Percentiles rank a stretch among this genome's conserved stretches.
These are phyloP conservation scores for Elegia similella DNA, from an alignment of 2,888 invertebrate species.

Conservation along the genomic window DNA sequence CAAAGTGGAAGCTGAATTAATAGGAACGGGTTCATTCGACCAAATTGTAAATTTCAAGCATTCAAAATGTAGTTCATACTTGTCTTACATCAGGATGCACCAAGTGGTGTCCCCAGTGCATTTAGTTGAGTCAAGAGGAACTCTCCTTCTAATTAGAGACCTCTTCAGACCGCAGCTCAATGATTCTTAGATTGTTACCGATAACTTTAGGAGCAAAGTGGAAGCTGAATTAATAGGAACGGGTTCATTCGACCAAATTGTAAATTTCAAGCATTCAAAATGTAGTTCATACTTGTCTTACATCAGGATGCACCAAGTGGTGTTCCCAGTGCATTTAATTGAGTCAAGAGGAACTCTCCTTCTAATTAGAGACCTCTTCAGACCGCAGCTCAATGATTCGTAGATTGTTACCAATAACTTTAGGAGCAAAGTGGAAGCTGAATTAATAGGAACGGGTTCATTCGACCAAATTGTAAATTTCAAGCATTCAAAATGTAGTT, in stretches of 20 bases:
- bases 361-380: constrained; percentile 11
- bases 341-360: constrained; percentile 13
- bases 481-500: too few species aligned
- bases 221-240: background rate
- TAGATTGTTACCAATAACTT: background rate
- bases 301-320: too few species aligned
- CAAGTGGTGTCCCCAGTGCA: too few species aligned
- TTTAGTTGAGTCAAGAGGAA: too few species aligned
- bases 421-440: background rate
- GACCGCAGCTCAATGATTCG: background rate
- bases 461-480: background rate
- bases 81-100: too few species aligned
- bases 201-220: background rate
- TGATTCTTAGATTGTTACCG: too few species aligned
- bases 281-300: too few species aligned
- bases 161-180: too few species aligned
- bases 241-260: background rate
- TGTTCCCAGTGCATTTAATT: too few species aligned
- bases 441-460: background rate
- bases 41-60: background rate
- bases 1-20: background rate
- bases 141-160: too few species aligned
- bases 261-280: too few species aligned
- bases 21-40: background rate
- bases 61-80: too few species aligned